Percentiles rank a stretch among this genome's conserved stretches.
Conservation (phyloP, 1,140 invertebrate species). For the Agrypnia vestita region DNA sequence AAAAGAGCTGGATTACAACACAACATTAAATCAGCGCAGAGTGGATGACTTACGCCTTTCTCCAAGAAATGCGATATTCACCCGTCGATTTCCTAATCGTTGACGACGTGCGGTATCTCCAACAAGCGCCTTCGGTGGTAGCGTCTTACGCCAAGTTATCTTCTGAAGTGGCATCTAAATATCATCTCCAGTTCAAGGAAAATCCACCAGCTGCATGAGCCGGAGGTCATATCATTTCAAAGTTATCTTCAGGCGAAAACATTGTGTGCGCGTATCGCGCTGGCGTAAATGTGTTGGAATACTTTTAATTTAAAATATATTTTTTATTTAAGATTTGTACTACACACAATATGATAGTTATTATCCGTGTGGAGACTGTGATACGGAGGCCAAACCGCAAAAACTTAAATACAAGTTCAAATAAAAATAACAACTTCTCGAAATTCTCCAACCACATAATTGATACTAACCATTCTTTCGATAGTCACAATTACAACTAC, state of each 20-base stretch:
- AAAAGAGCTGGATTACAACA: constrained; percentile 2
- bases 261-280: constrained; percentile 21
- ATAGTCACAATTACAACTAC: too few species aligned
- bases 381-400: too few species aligned
- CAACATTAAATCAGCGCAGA: not conserved
- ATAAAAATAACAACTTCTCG: too few species aligned
- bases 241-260: constrained; percentile 35
- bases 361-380: too few species aligned
- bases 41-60: not conserved
- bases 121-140: constrained; percentile 35
- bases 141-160: constrained; percentile 43
- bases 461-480: too few species aligned
- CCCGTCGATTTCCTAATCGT: constrained; percentile 7
- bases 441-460: too few species aligned
- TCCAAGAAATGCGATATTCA: not conserved
- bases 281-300: constrained; percentile 18
- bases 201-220: constrained; percentile 37
- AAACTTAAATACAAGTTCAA: too few species aligned
- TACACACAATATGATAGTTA: too few species aligned
- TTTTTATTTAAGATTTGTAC: too few species aligned
- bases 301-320: not conserved
- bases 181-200: constrained; percentile 42
- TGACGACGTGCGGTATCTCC: constrained; percentile 16
- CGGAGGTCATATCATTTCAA: constrained; percentile 9
- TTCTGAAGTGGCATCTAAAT: constrained; percentile 45